phyloP scores from a whole-genome alignment of 2,888 invertebrate genomes.

The Hermaeophaga mercurialis region DNA sequence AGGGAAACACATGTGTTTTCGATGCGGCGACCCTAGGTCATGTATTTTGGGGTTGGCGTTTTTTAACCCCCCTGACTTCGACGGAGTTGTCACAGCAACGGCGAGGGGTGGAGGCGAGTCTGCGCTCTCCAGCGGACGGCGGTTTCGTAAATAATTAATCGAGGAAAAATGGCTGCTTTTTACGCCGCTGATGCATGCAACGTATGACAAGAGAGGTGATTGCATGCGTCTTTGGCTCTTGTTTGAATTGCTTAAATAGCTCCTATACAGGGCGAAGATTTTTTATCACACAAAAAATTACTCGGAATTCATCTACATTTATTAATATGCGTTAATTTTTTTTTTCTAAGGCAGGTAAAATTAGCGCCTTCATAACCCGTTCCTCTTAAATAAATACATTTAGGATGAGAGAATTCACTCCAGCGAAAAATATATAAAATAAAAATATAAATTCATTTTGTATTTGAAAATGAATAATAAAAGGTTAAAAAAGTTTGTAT shows the following conservation, averaged over 20 bases:
- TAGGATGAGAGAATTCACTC: no score
- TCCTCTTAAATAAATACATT: no score
- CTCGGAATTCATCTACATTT: no score
- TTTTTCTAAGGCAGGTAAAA: no score
- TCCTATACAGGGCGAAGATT: conserved; percentile 17
- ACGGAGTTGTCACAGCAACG: conserved; percentile 36
- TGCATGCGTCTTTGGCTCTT: conserved; percentile 25
- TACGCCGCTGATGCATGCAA: conserved; percentile 20
- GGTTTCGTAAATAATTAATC: conserved; percentile 32
- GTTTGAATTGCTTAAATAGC: conserved; percentile 10
- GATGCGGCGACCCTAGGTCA: conserved; percentile 29
- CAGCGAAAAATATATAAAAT: no score
- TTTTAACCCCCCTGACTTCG: conserved; percentile 26
- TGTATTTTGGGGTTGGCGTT: conserved; percentile 31
- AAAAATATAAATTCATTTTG: no score
- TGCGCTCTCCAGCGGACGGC: conserved; percentile 29
- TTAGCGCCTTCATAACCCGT: no score
- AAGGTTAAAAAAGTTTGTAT: no score
- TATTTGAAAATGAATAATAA: no score
- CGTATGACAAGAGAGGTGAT: conserved; percentile 26
- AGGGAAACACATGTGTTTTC: conserved; percentile 28
- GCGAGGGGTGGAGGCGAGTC: conserved; percentile 28
- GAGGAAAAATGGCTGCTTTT: conserved; percentile 34
- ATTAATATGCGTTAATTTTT: no score
- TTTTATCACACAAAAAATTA: no score